Conservation (phyloP, 2,888 invertebrate genomes). For the Ephialtes manifestator region DNA sequence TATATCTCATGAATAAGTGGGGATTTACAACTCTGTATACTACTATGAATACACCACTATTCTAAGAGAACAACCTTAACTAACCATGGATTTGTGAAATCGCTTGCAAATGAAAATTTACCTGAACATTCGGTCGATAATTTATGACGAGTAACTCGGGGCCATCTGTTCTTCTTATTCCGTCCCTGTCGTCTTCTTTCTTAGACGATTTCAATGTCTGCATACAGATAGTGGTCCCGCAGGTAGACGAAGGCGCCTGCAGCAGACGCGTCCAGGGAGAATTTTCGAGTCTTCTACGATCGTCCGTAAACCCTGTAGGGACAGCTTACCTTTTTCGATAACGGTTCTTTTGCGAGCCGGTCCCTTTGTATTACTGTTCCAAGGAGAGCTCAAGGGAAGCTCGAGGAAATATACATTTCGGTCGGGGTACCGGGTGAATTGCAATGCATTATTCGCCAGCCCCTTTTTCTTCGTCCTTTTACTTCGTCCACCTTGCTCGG, state of each 20-base stretch:
- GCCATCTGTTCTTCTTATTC: background rate
- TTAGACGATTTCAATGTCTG: conserved; percentile 29
- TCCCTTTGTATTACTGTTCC: conserved; percentile 50
- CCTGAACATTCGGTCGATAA: background rate
- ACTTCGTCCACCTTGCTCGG: background rate
- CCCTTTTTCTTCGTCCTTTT: background rate
- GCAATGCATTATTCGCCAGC: conserved; percentile 58
- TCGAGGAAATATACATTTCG: conserved; percentile 23
- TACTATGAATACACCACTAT: background rate
- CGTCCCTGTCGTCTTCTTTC: conserved; percentile 36
- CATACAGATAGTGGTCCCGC: conserved; percentile 28
- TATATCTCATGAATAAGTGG: too few relatives aligned
- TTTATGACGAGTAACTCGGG: conserved; percentile 16
- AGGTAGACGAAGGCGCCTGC: conserved; percentile 59
- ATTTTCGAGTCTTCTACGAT: conserved; percentile 46
- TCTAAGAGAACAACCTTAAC: background rate
- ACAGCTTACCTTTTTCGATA: conserved; percentile 52
- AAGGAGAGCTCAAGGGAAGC: conserved; percentile 14
- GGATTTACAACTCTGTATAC: too few relatives aligned
- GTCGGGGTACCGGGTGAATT: conserved; percentile 33
- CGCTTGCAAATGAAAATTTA: background rate
- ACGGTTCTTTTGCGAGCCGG: conserved; percentile 50
- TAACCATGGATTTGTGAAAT: background rate
- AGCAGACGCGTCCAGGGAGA: conserved; percentile 28
- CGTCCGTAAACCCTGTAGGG: conserved; percentile 29